phyloP scores from a whole-genome alignment of 2,888 invertebrate species.

The Stenodera caucasica region DNA sequence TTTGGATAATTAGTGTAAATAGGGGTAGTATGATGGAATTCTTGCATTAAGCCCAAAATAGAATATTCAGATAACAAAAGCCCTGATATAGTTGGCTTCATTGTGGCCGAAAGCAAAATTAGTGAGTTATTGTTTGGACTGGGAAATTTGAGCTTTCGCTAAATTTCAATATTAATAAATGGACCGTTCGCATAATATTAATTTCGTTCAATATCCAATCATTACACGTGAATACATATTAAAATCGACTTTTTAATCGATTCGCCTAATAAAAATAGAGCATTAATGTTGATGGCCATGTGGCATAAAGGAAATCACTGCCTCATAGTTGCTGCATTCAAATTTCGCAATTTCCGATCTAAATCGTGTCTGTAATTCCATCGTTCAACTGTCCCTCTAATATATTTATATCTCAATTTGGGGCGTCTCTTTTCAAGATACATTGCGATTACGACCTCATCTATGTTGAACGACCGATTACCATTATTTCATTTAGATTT shows the following conservation, averaged over 20 bases:
- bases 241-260: constrained; percentile 35
- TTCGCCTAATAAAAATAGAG: constrained; percentile 4
- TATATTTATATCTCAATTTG: constrained; percentile 52
- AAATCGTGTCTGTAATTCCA: constrained; percentile 52
- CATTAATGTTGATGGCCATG: constrained; percentile 45
- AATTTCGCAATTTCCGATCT: constrained; percentile 55
- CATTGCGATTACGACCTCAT: constrained; percentile 22
- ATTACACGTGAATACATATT: no score
- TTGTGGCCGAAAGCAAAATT: constrained; percentile 29
- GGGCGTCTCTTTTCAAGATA: constrained; percentile 24
- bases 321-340: constrained; percentile 49
- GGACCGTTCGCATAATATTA: constrained; percentile 33
- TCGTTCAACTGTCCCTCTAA: constrained; percentile 49
- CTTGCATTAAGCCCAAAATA: not conserved
- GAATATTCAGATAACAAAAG: not conserved
- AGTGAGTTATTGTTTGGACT: constrained; percentile 28
- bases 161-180: constrained; percentile 35
- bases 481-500: constrained; percentile 43
- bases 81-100: not conserved
- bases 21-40: not conserved
- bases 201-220: constrained; percentile 36
- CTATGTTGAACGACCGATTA: constrained; percentile 30
- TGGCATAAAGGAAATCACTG: constrained; percentile 50
- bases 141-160: not conserved
- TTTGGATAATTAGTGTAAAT: not conserved